Conservation (phyloP, 2,888 invertebrate species). For the Caenorhabditis sp. region DNA sequence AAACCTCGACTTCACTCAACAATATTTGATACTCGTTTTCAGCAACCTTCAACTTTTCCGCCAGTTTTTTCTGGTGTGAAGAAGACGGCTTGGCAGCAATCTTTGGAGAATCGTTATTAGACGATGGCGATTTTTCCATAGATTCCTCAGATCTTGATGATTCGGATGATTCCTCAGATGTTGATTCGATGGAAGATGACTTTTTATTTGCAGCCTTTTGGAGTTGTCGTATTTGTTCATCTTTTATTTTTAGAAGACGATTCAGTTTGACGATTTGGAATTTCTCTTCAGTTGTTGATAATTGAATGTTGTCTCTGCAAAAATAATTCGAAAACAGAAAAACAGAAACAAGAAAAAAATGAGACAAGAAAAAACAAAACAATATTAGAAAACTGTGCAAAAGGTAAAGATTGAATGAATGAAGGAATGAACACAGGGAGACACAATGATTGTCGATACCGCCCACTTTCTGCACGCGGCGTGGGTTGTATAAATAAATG, state of each 20-base stretch:
- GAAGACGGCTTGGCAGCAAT: neutral
- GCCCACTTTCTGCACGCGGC: no score
- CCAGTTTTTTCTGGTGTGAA: conserved; percentile 7
- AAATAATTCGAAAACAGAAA: no score
- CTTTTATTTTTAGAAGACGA: conserved; percentile 46
- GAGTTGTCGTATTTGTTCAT: conserved; percentile 44
- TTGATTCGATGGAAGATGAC: neutral
- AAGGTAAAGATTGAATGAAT: no score
- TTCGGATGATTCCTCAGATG: conserved; percentile 12
- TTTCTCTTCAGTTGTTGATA: conserved; percentile 42
- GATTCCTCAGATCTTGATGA: conserved; percentile 10
- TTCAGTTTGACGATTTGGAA: conserved; percentile 55
- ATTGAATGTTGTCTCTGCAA: neutral
- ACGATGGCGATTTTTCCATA: neutral
- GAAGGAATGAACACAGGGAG: no score
- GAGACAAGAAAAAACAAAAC: neutral
- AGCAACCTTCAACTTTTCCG: conserved; percentile 28
- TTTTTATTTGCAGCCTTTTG: conserved; percentile 19
- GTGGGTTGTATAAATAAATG: no score
- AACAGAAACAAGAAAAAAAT: no score
- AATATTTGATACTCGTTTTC: conserved; percentile 43
- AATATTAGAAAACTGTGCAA: no score
- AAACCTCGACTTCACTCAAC: conserved; percentile 52
- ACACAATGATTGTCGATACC: no score
- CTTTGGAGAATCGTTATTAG: neutral